These are phyloP conservation scores for Drosophila sucinea DNA, from an alignment of 1,140 invertebrate genomes.

Conservation along the genomic window DNA sequence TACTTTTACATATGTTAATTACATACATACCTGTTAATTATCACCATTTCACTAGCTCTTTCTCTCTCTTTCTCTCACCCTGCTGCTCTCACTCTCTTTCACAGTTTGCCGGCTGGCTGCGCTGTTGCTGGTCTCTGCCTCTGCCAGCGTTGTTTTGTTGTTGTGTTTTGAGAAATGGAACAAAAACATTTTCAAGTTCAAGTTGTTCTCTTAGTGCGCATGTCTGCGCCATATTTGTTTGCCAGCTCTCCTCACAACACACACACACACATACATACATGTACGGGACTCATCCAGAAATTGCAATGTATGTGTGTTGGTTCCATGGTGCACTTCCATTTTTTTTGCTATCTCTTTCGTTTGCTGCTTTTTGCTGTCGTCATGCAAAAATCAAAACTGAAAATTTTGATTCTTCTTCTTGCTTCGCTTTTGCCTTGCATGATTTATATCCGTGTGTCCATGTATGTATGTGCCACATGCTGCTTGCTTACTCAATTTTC, in stretches of 20 bases:
- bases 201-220: conserved; percentile 68
- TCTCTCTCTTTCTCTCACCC: neutral
- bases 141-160: conserved; percentile 1
- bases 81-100: conserved; percentile 30
- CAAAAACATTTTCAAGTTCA: conserved; percentile 77
- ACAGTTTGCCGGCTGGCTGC: conserved; percentile 32
- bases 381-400: conserved; percentile 61
- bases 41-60: neutral
- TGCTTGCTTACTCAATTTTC: conserved; percentile 1
- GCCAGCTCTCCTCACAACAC: conserved; percentile 26
- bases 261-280: conserved; percentile 9
- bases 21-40: conserved; percentile 23
- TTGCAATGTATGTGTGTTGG: conserved; percentile 33
- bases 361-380: conserved; percentile 60
- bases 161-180: conserved; percentile 3
- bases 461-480: conserved; percentile 21
- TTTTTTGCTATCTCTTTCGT: conserved; percentile 46
- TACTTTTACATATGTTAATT: neutral
- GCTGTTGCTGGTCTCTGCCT: neutral
- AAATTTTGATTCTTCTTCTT: conserved; percentile 24
- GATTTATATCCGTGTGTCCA: conserved; percentile 38
- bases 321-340: conserved; percentile 34
- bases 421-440: conserved; percentile 28
- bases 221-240: conserved; percentile 70
- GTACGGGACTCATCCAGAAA: neutral